A percentile compares a stretch with the other conserved stretches of the same genome.
These are phyloP conservation scores for Nomada fucata DNA, from an alignment of 2,888 invertebrate genomes.

Conservation along the genomic window DNA sequence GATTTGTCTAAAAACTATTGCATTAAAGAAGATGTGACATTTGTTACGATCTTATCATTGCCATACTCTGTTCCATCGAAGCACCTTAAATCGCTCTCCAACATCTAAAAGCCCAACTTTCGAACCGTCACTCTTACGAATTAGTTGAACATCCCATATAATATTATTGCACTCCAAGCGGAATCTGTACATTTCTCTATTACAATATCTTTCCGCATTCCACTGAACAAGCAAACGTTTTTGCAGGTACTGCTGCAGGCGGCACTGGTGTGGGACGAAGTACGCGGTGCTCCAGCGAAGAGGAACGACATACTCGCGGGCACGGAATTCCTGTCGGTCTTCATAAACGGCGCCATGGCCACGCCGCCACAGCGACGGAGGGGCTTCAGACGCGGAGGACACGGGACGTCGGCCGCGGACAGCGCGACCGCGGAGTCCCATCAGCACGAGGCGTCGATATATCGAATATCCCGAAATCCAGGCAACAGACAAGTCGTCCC, in stretches of 20 bases:
- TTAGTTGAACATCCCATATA: too few species aligned
- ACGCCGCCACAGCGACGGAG: constrained; percentile 75
- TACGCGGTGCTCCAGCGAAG: constrained; percentile 74
- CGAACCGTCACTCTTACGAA: too few species aligned
- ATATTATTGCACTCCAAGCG: background rate
- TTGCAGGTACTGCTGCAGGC: constrained; percentile 81
- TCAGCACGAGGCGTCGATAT: constrained; percentile 82
- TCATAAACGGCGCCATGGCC: constrained; percentile 84
- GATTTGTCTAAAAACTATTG: too few species aligned
- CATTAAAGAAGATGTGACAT: too few species aligned
- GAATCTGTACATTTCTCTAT: background rate
- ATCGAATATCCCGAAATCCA: constrained; percentile 82
- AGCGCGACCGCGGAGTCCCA: constrained; percentile 80
- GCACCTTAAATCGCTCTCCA: too few species aligned
- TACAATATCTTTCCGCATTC: constrained; percentile 11
- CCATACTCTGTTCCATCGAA: too few species aligned
- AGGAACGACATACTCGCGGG: constrained; percentile 84
- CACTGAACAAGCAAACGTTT: constrained; percentile 26
- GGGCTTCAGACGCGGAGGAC: constrained; percentile 72
- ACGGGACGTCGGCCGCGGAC: constrained; percentile 69
- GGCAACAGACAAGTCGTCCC: constrained; percentile 66
- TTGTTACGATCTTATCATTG: too few species aligned
- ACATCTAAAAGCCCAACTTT: too few species aligned
- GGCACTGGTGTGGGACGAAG: constrained; percentile 77
- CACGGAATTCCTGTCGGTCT: constrained; percentile 84